Percentiles rank a stretch among this genome's conserved stretches.
phyloP scores from a whole-genome alignment of 2,113 vertebrate genomes.

The Hystrix cristata region DNA sequence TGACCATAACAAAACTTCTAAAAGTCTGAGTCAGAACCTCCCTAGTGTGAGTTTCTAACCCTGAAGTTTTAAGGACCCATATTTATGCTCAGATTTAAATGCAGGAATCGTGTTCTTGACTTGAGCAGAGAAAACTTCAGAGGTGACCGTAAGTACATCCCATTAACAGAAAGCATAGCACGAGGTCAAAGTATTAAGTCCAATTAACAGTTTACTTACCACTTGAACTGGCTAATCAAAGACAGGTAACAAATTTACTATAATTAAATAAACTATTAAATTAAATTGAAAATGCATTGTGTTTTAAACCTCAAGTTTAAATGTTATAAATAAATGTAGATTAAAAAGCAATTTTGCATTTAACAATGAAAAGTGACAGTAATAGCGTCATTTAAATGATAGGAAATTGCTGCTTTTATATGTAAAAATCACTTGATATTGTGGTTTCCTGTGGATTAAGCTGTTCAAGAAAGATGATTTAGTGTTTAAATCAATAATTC shows the following conservation, averaged over 20 bases:
- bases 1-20: not conserved
- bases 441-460: conserved; percentile 23
- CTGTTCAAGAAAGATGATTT: not conserved
- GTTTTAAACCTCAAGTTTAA: conserved; percentile 5
- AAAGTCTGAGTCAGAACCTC: not conserved
- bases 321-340: not conserved
- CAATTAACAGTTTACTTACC: not conserved
- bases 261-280: conserved; percentile 16
- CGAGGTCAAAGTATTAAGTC: not conserved
- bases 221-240: not conserved
- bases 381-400: not conserved
- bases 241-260: not conserved
- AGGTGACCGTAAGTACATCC: not conserved
- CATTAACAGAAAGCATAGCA: not conserved
- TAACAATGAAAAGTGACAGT: not conserved
- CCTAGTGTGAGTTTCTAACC: not conserved
- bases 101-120: not conserved
- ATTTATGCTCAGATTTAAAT: not conserved
- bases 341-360: not conserved
- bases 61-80: not conserved
- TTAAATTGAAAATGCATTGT: not conserved
- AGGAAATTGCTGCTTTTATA: conserved; percentile 28
- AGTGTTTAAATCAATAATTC: not conserved
- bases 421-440: conserved; percentile 8
- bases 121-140: not conserved